A percentile compares a stretch with the other conserved stretches of the same genome.
Conservation (phyloP, 2,888 invertebrate species). For the Nemotelus pantherinus region DNA sequence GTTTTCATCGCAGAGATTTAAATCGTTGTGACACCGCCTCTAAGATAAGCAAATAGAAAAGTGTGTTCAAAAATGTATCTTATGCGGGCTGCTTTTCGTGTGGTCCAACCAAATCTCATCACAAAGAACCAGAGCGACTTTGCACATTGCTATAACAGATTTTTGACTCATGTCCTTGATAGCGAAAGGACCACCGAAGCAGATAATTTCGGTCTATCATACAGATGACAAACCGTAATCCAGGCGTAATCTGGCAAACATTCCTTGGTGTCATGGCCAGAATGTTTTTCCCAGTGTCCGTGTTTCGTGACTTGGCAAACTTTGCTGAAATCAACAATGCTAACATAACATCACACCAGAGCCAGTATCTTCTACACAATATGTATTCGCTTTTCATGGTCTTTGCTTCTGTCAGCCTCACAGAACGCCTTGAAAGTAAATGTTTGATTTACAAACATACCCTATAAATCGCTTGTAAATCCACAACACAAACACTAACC, state of each 20-base stretch:
- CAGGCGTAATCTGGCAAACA: slow-evolving; percentile 28
- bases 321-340: slow-evolving; percentile 11
- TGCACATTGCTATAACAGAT: slow-evolving; percentile 7
- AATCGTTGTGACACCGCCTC: slow-evolving; percentile 28
- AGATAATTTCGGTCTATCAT: slow-evolving; percentile 2
- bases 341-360: not conserved
- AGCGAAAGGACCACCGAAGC: slow-evolving; percentile 22
- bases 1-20: not conserved
- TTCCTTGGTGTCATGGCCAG: not conserved
- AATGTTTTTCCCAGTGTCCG: slow-evolving; percentile 10
- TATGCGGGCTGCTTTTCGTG: not conserved
- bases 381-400: slow-evolving; percentile 4
- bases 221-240: slow-evolving; percentile 39
- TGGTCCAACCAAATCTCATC: not conserved
- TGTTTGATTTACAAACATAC: slow-evolving; percentile 48
- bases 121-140: slow-evolving; percentile 9
- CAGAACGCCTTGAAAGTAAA: slow-evolving; percentile 39
- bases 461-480: slow-evolving; percentile 49
- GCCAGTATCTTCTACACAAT: not conserved
- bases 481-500: slow-evolving; percentile 46
- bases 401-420: not conserved
- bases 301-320: slow-evolving; percentile 31
- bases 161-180: slow-evolving; percentile 31
- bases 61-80: too few species aligned
- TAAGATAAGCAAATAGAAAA: slow-evolving; percentile 10